phyloP scores from a whole-genome alignment of 2,113 vertebrate species.

The Embiotoca jacksoni region DNA sequence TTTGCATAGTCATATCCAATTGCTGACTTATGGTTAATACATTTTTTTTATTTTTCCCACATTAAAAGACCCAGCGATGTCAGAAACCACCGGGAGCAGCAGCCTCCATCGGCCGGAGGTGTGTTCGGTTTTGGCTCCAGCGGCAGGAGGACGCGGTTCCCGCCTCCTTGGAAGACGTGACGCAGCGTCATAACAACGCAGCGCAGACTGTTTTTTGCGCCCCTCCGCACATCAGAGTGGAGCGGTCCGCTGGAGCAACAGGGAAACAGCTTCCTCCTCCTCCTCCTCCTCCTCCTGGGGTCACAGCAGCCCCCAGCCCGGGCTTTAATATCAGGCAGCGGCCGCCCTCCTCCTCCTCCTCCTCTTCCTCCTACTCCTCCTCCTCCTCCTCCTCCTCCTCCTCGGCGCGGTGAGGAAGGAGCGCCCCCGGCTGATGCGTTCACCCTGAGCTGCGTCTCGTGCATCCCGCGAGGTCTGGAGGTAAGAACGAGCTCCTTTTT shows the following conservation, averaged over 20 bases:
- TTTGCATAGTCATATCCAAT: no score
- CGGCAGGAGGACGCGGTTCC: no score
- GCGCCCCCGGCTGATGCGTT: slow-evolving; percentile 28
- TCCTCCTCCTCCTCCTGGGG: slow-evolving; percentile 18
- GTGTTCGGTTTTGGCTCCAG: no score
- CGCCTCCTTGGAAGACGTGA: background rate
- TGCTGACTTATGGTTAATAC: no score
- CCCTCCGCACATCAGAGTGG: background rate
- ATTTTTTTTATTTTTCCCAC: no score
- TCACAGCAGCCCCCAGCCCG: slow-evolving; percentile 20
- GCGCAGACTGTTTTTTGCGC: background rate
- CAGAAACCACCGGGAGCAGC: no score
- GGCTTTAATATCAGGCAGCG: slow-evolving; percentile 4
- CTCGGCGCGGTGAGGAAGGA: background rate
- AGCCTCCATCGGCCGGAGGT: no score
- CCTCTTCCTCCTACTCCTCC: no score
- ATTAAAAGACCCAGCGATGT: no score
- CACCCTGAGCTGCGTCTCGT: slow-evolving; percentile 1
- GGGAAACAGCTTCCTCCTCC: slow-evolving; percentile 23
- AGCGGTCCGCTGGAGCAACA: slow-evolving; percentile 16
- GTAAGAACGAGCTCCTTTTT: slow-evolving; percentile 41
- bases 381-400: slow-evolving; percentile 22
- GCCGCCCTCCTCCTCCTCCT: slow-evolving; percentile 28
- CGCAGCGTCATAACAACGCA: background rate
- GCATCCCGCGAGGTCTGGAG: slow-evolving; percentile 42